phyloP scores from a whole-genome alignment of 2,888 invertebrate species.

The Ophraella communa region DNA sequence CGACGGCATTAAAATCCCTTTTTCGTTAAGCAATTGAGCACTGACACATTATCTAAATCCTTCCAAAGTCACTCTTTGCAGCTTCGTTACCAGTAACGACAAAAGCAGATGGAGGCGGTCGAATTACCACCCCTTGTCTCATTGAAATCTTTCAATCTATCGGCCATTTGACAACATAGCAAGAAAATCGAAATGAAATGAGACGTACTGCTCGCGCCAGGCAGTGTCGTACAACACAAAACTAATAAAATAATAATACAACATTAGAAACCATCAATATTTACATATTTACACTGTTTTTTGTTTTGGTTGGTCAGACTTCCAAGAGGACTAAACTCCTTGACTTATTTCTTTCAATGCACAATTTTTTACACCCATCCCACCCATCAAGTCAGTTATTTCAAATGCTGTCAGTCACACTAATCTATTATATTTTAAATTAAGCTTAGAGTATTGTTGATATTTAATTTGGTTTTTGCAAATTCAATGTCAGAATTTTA shows the following conservation, averaged over 20 bases:
- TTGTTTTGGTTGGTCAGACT: too few relatives aligned
- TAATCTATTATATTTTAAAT: too few relatives aligned
- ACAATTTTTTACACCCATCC: too few relatives aligned
- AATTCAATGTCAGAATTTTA: too few relatives aligned
- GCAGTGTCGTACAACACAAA: neutral
- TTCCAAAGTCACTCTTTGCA: slow-evolving; percentile 45
- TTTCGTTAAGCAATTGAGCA: slow-evolving; percentile 46
- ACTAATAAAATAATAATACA: neutral
- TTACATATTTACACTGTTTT: too few relatives aligned
- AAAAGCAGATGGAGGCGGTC: slow-evolving; percentile 51
- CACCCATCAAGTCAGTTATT: too few relatives aligned
- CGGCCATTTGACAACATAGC: slow-evolving; percentile 50
- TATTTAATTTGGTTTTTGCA: too few relatives aligned
- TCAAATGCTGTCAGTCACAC: too few relatives aligned
- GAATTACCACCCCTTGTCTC: slow-evolving; percentile 44
- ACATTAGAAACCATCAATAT: too few relatives aligned
- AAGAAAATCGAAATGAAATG: slow-evolving; percentile 50
- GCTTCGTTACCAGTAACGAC: slow-evolving; percentile 26
- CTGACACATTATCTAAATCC: slow-evolving; percentile 51
- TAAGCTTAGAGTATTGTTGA: too few relatives aligned
- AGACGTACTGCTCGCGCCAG: slow-evolving; percentile 45
- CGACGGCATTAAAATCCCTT: slow-evolving; percentile 24
- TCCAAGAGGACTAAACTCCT: too few relatives aligned
- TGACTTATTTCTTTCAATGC: too few relatives aligned
- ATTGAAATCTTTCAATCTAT: slow-evolving; percentile 46